Evolutionary conservation across 2,888 invertebrate genomes (phyloP).

Genomic region (Hydrotaea cyrtoneurina): DNA sequence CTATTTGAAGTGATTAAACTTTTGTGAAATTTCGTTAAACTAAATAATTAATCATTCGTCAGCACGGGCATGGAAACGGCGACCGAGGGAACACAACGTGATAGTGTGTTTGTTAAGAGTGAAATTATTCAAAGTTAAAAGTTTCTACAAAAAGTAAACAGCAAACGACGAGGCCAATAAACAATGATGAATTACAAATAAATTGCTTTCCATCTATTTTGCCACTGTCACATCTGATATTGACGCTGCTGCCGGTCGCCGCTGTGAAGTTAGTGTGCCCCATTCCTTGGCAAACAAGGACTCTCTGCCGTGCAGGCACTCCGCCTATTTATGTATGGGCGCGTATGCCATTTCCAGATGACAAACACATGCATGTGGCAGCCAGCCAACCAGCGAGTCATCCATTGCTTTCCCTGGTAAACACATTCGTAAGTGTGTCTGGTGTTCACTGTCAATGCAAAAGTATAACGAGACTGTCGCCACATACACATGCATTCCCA

Average conservation of each 20-base stretch:
- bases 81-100: background rate
- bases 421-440: background rate
- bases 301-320: background rate
- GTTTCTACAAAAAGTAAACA: conserved; percentile 33
- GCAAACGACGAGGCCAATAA: conserved; percentile 74
- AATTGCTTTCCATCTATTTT: conserved; percentile 76
- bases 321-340: background rate
- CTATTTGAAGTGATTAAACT: background rate
- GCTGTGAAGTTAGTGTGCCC: background rate
- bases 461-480: conserved; percentile 14
- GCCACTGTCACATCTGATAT: conserved; percentile 49
- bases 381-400: background rate
- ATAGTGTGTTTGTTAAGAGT: background rate
- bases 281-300: background rate
- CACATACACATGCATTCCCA: background rate
- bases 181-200: conserved; percentile 78
- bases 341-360: background rate
- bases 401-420: background rate
- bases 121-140: conserved; percentile 43
- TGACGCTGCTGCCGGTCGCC: conserved; percentile 3
- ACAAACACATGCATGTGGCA: background rate
- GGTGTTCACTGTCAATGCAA: conserved; percentile 23
- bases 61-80: background rate
- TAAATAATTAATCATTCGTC: background rate
- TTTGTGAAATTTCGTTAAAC: background rate